Evolutionary conservation across 2,797 vertebrate species (phyloP).

Genomic region (Dryobates pubescens): DNA sequence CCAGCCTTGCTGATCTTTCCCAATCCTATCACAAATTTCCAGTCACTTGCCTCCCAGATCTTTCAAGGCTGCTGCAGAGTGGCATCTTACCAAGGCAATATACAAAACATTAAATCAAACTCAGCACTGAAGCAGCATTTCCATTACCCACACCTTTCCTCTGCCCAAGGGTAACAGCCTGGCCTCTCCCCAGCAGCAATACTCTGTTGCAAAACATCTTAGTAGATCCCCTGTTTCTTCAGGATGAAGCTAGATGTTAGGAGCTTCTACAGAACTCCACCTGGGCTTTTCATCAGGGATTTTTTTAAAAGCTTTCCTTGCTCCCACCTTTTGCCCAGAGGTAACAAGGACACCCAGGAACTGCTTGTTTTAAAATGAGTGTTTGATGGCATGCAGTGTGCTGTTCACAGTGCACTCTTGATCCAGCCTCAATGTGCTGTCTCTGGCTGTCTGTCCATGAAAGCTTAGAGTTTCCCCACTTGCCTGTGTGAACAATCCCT

Average conservation of each 20-base stretch:
- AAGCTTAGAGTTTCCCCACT: background rate
- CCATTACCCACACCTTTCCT: background rate
- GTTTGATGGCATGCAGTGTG: background rate
- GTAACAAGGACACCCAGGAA: background rate
- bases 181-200: background rate
- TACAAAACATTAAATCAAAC: background rate
- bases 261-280: background rate
- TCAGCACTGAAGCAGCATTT: background rate
- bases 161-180: background rate
- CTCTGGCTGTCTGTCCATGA: background rate
- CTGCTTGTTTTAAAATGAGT: background rate
- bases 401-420: background rate
- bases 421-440: background rate
- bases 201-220: background rate
- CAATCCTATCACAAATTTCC: background rate
- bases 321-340: background rate
- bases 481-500: background rate
- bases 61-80: background rate
- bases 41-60: background rate
- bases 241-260: accelerated
- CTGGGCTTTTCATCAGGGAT: background rate
- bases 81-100: background rate
- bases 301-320: background rate
- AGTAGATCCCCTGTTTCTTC: background rate
- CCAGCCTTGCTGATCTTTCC: background rate